phyloP scores from a whole-genome alignment of 2,797 vertebrate genomes.

The Alca torda region DNA sequence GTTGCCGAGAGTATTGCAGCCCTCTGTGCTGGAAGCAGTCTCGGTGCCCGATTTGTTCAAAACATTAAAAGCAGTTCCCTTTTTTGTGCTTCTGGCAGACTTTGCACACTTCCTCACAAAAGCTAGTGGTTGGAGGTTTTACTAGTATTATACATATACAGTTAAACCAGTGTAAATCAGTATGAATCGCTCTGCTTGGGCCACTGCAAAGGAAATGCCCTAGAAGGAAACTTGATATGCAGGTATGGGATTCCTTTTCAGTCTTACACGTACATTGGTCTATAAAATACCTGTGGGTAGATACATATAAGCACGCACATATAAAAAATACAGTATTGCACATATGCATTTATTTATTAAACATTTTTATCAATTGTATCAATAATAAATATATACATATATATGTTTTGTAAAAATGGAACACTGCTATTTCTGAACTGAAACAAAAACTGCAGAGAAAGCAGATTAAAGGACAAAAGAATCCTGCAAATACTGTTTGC shows the following conservation, averaged over 20 bases:
- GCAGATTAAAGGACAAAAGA: not conserved
- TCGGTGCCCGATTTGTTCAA: not conserved
- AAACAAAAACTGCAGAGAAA: not conserved
- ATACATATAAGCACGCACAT: not conserved
- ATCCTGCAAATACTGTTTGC: not conserved
- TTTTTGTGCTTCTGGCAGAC: not conserved
- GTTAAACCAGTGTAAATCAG: not conserved
- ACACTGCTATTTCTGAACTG: not conserved
- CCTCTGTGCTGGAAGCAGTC: not conserved
- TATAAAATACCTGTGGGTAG: not conserved
- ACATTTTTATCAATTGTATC: not conserved
- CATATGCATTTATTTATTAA: not conserved
- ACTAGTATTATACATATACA: not conserved
- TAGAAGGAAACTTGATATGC: not conserved
- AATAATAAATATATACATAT: not conserved
- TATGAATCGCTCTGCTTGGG: not conserved
- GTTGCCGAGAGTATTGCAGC: constrained; percentile 10
- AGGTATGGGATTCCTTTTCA: not conserved
- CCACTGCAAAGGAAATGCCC: not conserved
- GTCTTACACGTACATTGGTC: not conserved
- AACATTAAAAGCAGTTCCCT: not conserved
- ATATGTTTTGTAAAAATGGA: not conserved
- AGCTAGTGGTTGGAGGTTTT: not conserved
- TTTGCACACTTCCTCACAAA: not conserved
- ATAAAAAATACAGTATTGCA: not conserved